These are phyloP conservation scores for Drosophila obscura DNA, from an alignment of 1,140 invertebrate genomes.

Conservation along the genomic window DNA sequence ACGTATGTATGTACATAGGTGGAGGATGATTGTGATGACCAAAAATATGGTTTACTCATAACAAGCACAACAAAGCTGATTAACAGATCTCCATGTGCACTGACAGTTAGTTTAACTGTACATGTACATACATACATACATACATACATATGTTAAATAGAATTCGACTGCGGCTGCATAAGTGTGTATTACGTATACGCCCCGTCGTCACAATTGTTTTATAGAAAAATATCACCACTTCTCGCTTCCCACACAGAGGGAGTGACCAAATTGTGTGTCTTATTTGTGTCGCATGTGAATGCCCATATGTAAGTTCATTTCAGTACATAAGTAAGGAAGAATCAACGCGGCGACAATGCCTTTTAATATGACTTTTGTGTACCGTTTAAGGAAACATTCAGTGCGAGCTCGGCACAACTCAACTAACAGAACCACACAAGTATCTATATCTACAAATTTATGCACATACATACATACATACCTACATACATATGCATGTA, in stretches of 20 bases:
- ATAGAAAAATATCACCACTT: conserved; percentile 27
- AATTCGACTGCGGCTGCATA: conserved; percentile 7
- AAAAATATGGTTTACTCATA: too few relatives aligned
- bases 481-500: too few relatives aligned
- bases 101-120: background rate
- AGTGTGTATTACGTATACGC: conserved; percentile 61
- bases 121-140: too few relatives aligned
- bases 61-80: too few relatives aligned
- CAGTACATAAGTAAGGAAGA: conserved; percentile 69
- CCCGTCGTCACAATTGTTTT: conserved; percentile 55
- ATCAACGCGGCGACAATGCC: conserved; percentile 75
- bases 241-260: conserved; percentile 14
- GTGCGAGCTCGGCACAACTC: conserved; percentile 41
- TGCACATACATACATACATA: background rate
- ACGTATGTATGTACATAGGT: too few relatives aligned
- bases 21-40: too few relatives aligned
- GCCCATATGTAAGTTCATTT: conserved; percentile 55
- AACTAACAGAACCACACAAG: conserved; percentile 28
- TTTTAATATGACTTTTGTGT: conserved; percentile 80
- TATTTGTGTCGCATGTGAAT: conserved; percentile 5
- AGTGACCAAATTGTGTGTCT: conserved; percentile 2
- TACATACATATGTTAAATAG: background rate
- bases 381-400: conserved; percentile 68
- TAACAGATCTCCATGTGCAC: too few relatives aligned
- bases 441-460: conserved; percentile 1